Percentiles rank a stretch among this genome's conserved stretches.
Evolutionary conservation across 35 echinoderm and acorn worm species (phyloP).

Genomic region (Acanthaster planci): DNA sequence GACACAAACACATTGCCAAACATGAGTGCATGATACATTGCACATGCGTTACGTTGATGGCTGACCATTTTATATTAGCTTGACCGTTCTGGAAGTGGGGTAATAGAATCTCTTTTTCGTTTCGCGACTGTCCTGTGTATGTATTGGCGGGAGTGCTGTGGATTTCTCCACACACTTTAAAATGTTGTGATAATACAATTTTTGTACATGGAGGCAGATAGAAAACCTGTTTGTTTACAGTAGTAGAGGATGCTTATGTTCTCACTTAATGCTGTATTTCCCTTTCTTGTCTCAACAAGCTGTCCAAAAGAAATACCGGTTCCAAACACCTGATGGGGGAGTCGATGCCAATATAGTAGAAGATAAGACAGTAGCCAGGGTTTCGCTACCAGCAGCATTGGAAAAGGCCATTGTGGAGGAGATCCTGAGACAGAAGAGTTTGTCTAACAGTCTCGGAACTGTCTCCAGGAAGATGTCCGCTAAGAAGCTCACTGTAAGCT

Average conservation of each 20-base stretch:
- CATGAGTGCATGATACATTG: no score
- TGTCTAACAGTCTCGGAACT: slow-evolving; percentile 46
- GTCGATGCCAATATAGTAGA: not conserved
- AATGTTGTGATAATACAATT: not conserved
- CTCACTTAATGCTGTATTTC: not conserved
- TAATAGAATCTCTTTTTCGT: no score
- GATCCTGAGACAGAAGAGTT: slow-evolving; percentile 72
- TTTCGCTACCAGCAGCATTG: slow-evolving; percentile 56
- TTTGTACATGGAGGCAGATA: not conserved
- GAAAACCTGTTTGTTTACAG: not conserved
- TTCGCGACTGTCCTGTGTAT: no score
- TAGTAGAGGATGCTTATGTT: not conserved
- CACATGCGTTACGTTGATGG: no score
- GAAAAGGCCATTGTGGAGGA: slow-evolving; percentile 76
- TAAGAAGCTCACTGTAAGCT: slow-evolving; percentile 90
- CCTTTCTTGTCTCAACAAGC: not conserved
- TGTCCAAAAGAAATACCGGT: not conserved
- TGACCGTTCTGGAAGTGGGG: no score
- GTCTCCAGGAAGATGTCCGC: slow-evolving; percentile 75
- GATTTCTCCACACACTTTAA: not conserved
- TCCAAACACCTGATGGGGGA: not conserved
- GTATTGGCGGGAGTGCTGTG: not conserved
- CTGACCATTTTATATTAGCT: no score
- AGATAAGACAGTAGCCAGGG: slow-evolving; percentile 24
- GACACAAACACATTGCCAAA: no score